Evolutionary conservation across 2,113 vertebrate species (phyloP), one percentile per base, ranked within the genome.

Genomic region (Mesoclemmys tuberculata): DNA sequence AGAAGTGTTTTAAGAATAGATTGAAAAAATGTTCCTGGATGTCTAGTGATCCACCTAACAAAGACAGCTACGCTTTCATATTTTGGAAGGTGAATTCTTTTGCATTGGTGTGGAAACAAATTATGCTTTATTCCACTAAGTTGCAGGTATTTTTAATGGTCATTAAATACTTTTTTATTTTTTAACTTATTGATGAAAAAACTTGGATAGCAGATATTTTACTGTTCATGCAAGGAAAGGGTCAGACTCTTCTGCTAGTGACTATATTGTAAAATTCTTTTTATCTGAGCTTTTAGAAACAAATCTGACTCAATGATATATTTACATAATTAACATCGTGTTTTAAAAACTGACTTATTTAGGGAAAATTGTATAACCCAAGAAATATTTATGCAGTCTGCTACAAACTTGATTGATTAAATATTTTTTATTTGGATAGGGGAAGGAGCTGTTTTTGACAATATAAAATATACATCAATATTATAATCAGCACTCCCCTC

Each of bases 301-400:
- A 58, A 78, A 68, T 55, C 8, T 64, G 18, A 24, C 75, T 80
- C 75, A 10, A 1, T 21, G 4, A 0, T 77, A 89, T 85, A 88
- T 89, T 55, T 87, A 16, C 55, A 55, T 94, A 94, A 89, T 96
- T 92, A 92, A 88, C 8, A 54, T 46, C 92, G 26, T 61, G 80
- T 2, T 1, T 74, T 87, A 91, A 11, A 68, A 41, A 90, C 95
- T 95, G 93, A 93, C 79, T 96, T 85, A 94, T 78, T 90, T 90
- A 41, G 96, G 85, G 96, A 97, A 94, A 97, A 86, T 13, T 82
- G 82, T 26, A 26, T 52, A 31, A 90, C 82, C 75, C 21, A 78
- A 93, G 64, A 95, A 95, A 88, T 84, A 91, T 56, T 95, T 93
- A 85, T 97, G 87, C 91, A 87, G 80, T 97, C 89, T 92, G 89